phyloP scores from a whole-genome alignment of 2,797 vertebrate species.

The Pangasius sanitwongsei region DNA sequence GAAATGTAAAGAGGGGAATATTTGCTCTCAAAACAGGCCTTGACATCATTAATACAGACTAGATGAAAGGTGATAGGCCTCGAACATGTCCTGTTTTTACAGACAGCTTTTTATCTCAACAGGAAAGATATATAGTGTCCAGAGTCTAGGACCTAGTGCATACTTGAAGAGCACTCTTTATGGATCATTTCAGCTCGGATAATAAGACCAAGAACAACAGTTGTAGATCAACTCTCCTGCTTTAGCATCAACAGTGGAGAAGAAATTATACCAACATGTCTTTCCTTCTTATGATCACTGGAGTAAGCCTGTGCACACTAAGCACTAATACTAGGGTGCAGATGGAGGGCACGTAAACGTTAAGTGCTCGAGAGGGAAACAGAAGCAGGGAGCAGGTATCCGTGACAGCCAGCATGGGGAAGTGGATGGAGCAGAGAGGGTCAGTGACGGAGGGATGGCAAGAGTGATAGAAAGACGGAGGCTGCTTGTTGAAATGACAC shows the following conservation, averaged over 20 bases:
- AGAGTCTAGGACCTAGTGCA: conserved; percentile 21
- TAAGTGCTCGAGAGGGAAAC: conserved; percentile 15
- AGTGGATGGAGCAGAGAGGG: conserved; percentile 30
- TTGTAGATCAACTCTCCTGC: conserved; percentile 15
- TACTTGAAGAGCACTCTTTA: neutral
- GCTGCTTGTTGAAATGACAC: conserved; percentile 63
- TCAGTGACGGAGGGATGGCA: conserved; percentile 50
- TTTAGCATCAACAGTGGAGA: conserved; percentile 2
- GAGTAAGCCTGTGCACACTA: neutral
- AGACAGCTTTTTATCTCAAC: conserved; percentile 55
- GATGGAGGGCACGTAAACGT: conserved; percentile 34
- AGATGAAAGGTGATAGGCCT: conserved; percentile 69
- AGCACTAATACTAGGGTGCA: conserved; percentile 30
- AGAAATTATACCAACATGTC: conserved; percentile 11
- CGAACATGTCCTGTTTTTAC: conserved; percentile 64
- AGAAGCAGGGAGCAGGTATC: conserved; percentile 45
- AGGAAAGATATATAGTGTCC: conserved; percentile 41
- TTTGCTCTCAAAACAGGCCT: conserved; percentile 68
- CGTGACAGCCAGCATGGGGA: conserved; percentile 33
- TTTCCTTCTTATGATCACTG: neutral
- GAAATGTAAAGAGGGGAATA: conserved; percentile 58
- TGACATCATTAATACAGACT: conserved; percentile 67
- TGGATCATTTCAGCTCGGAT: conserved; percentile 5
- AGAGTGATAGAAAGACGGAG: conserved; percentile 50
- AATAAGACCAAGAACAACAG: conserved; percentile 32